Conservation (phyloP, 2,888 invertebrate genomes). For the Drymonia ruficornis region DNA sequence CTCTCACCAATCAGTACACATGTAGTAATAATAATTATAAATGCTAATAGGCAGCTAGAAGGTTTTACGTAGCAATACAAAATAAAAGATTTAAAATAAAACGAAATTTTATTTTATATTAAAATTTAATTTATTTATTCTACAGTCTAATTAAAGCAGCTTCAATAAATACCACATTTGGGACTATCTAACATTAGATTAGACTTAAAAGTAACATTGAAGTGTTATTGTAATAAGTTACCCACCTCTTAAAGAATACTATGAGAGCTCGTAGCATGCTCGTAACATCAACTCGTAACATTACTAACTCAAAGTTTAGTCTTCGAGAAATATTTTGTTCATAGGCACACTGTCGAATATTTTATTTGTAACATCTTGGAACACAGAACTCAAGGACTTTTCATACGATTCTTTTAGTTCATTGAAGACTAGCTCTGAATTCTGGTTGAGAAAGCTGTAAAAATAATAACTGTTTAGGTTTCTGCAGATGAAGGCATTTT, state of each 20-base stretch:
- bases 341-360: constrained; percentile 88
- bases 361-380: constrained; percentile 87
- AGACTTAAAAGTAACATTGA: not conserved
- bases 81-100: constrained; percentile 24
- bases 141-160: constrained; percentile 68
- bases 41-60: not conserved
- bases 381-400: constrained; percentile 87
- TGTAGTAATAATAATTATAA: constrained; percentile 6
- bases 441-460: constrained; percentile 87
- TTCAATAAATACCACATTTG: constrained; percentile 62
- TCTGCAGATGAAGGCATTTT: no score
- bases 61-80: not conserved
- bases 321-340: constrained; percentile 85
- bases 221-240: not conserved
- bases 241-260: no score
- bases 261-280: no score
- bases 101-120: constrained; percentile 16
- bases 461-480: not conserved
- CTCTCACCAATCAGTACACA: not conserved
- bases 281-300: no score
- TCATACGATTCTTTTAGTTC: constrained; percentile 89
- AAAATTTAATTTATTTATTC: constrained; percentile 33
- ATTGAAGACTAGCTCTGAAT: constrained; percentile 87
- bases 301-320: constrained; percentile 34
- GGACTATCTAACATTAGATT: constrained; percentile 13